Conservation (phyloP, 2,797 vertebrate genomes). For the Lagorchestes hirsutus region DNA sequence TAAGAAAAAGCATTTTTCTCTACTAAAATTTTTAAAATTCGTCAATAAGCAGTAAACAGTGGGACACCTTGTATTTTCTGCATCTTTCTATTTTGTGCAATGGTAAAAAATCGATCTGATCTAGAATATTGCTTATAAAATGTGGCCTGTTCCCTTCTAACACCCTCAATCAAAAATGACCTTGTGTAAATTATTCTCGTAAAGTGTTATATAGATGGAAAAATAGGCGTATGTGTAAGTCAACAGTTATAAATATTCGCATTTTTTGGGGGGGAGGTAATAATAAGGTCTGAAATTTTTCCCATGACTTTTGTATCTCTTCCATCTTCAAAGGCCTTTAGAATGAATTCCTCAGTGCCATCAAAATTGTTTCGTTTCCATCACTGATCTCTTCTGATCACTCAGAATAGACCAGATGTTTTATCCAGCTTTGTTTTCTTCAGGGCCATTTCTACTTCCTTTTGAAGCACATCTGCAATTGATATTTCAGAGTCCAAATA, state of each 20-base stretch:
- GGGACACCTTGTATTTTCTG: background rate
- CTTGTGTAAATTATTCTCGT: background rate
- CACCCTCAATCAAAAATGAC: background rate
- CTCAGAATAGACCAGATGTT: background rate
- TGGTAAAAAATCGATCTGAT: background rate
- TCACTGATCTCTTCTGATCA: background rate
- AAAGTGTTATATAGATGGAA: background rate
- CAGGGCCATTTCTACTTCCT: background rate
- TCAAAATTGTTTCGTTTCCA: background rate
- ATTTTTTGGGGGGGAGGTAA: background rate
- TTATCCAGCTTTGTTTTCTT: background rate
- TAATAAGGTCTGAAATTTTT: background rate
- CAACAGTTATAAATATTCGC: background rate
- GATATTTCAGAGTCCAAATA: background rate
- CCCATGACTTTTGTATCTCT: background rate
- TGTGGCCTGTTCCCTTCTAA: background rate
- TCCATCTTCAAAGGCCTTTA: background rate
- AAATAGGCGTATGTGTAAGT: background rate
- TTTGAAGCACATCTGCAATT: background rate
- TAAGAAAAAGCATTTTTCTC: background rate
- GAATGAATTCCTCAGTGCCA: background rate
- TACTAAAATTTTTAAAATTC: background rate
- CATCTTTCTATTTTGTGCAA: background rate
- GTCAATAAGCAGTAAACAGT: background rate
- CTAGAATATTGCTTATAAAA: background rate